Evolutionary conservation across 2,113 vertebrate species (phyloP).

Genomic region (Hydrochoerus hydrochaeris): DNA sequence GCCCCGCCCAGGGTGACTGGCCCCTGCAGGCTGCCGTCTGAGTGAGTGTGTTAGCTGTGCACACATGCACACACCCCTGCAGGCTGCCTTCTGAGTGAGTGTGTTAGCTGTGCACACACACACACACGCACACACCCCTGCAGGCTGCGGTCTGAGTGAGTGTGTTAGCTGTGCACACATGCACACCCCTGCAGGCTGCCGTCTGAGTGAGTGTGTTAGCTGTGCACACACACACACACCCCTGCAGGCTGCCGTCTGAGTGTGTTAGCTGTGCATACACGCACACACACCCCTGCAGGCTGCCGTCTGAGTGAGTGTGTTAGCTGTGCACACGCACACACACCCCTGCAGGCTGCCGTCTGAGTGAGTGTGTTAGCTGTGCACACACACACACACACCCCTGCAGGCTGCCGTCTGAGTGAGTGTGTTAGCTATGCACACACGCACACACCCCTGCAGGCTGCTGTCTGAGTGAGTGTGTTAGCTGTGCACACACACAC

Average conservation of each 20-base stretch:
- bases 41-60: fast-evolving
- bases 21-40: fast-evolving
- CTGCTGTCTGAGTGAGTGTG: fast-evolving
- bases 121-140: no score
- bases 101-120: fast-evolving
- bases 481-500: neutral
- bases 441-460: neutral
- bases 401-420: neutral
- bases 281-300: neutral
- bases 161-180: fast-evolving
- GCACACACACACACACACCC: no score
- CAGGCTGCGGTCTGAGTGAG: neutral
- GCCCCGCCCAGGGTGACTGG: fast-evolving
- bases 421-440: fast-evolving
- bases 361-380: fast-evolving
- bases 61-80: neutral
- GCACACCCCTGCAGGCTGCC: fast-evolving
- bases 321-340: neutral
- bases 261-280: fast-evolving
- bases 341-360: fast-evolving
- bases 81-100: fast-evolving
- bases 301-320: fast-evolving
- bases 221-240: neutral
- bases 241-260: neutral
- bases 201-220: fast-evolving